Evolutionary conservation across 2,888 invertebrate species (phyloP), one percentile per base, ranked within the genome.

Genomic region (Onchidella celtica): DNA sequence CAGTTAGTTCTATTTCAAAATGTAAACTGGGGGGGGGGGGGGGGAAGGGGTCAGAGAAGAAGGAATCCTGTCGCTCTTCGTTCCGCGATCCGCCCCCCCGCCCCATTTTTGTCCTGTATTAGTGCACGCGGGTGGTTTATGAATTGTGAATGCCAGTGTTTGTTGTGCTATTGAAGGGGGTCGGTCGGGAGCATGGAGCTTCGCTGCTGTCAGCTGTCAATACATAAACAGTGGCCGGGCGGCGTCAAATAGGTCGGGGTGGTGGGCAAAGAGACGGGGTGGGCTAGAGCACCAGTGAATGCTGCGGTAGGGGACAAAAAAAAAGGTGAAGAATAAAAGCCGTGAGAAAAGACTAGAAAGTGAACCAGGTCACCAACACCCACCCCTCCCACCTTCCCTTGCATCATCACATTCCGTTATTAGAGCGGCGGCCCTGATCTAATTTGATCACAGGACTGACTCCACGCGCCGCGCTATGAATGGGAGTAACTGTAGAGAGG

Each of bases 361-460:
- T 27, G 57, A 68, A 68, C 55, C 66, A 55, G 77, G 68, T 66
- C 68, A 57, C 68, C 55, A 55, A 77, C 55, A 69, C 59, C n/a
- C n/a, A n/a, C n/a, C n/a, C n/a, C n/a, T n/a, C n/a, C n/a, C n/a
- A n/a, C n/a, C n/a, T n/a, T n/a, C 70, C 69, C 59, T 70, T 77
- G 77, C 77, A 68, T 77, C 77, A 77, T 77, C 77, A 77, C 55
- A 68, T 66, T 34, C 77, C 68, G 57, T 68, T 77, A 77, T 77
- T 77, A 68, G 77, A 55, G 47, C 57, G 55, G 47, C 57, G 55
- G 36, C 77, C 77, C 68, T 77, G 77, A 77, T 77, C 77, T 77
- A 77, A 77, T 77, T 77, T 68, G 68, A 77, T 77, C 77, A 47
- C 68, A 34, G 38, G 40, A 32, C n/a, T n/a, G 21, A 55, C 76